Conservation (phyloP, 2,888 invertebrate genomes). For the Microplitis manilae region DNA sequence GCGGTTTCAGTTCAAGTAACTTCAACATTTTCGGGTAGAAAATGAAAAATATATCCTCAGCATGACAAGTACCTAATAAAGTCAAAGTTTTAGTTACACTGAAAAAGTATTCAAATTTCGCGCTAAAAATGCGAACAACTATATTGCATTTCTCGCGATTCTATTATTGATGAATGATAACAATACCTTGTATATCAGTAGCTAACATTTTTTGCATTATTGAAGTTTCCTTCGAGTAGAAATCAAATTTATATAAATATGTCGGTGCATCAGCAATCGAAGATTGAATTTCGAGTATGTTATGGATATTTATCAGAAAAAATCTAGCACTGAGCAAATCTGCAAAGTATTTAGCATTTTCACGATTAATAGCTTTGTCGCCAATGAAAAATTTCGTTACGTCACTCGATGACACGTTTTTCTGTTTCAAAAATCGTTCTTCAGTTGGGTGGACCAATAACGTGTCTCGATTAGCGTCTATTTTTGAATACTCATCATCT, state of each 20-base stretch:
- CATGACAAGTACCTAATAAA: conserved; percentile 53
- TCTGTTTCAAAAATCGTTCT: not conserved
- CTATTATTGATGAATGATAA: no score
- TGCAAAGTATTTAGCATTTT: conserved; percentile 7
- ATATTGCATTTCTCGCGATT: no score
- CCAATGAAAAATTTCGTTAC: conserved; percentile 23
- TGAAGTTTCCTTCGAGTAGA: conserved; percentile 9
- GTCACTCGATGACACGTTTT: conserved; percentile 17
- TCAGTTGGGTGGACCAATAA: conserved; percentile 17
- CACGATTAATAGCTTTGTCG: conserved; percentile 11
- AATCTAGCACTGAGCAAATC: conserved; percentile 10
- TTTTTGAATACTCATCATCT: not conserved
- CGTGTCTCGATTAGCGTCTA: conserved; percentile 23
- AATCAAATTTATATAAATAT: conserved; percentile 38
- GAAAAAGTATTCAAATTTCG: not conserved
- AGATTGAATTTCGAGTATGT: conserved; percentile 25
- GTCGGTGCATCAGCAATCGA: conserved; percentile 7
- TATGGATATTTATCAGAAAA: conserved; percentile 31
- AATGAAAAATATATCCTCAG: conserved; percentile 61
- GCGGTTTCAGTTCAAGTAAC: conserved; percentile 41
- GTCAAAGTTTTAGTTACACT: no score
- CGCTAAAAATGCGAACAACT: conserved; percentile 39
- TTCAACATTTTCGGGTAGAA: conserved; percentile 53
- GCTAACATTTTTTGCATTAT: conserved; percentile 5
- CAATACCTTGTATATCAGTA: conserved; percentile 9